Conservation (phyloP, 2,888 invertebrate species). For the Drosophila buzzatii region DNA sequence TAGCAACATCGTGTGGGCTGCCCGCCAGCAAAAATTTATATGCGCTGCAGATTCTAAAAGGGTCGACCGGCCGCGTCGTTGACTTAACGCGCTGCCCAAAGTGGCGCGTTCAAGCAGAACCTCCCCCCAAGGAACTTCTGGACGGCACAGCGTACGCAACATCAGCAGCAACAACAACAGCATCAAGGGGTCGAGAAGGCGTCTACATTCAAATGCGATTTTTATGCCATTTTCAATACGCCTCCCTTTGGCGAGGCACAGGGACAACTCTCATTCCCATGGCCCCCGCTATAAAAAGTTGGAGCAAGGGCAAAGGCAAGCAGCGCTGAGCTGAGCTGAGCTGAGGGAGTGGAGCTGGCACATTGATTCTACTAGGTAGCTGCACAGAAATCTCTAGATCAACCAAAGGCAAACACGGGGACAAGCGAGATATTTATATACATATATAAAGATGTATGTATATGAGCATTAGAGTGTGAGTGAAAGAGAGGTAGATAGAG, state of each 20-base stretch:
- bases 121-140: slow-evolving; percentile 41
- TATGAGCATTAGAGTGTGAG: not conserved
- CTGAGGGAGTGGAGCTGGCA: not conserved
- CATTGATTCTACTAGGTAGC: slow-evolving; percentile 57
- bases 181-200: slow-evolving; percentile 13
- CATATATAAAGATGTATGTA: slow-evolving; percentile 19
- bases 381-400: slow-evolving; percentile 71
- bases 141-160: slow-evolving; percentile 40
- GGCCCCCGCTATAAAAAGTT: slow-evolving; percentile 17
- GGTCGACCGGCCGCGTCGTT: slow-evolving; percentile 71
- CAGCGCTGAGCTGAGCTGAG: too few relatives aligned
- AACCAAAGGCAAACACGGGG: slow-evolving; percentile 60
- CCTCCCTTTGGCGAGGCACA: slow-evolving; percentile 48
- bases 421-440: slow-evolving; percentile 40
- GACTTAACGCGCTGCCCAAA: slow-evolving; percentile 73
- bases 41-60: slow-evolving; percentile 80
- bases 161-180: slow-evolving; percentile 13
- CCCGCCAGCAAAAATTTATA: slow-evolving; percentile 66
- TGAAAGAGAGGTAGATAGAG: not conserved
- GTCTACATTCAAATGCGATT: slow-evolving; percentile 81
- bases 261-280: slow-evolving; percentile 9
- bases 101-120: slow-evolving; percentile 63
- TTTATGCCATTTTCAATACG: slow-evolving; percentile 82
- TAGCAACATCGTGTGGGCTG: slow-evolving; percentile 55
- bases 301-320: not conserved